Evolutionary conservation across 2,797 vertebrate species (phyloP).

Genomic region (Peromyscus aztecus): DNA sequence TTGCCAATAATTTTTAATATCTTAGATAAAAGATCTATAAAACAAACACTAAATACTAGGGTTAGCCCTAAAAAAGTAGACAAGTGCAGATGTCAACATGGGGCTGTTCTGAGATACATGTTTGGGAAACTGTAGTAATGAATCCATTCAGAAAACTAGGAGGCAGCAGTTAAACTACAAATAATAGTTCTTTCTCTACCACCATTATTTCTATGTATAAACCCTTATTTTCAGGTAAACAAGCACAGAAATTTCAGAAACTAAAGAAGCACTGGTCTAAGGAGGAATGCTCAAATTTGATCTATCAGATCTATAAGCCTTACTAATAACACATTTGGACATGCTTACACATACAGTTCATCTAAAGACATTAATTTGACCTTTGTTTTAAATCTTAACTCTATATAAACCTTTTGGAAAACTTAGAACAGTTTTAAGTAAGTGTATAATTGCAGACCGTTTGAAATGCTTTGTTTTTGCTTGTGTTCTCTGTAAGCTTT

Average conservation of each 20-base stretch:
- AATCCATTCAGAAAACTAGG: slow-evolving; percentile 46
- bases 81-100: background rate
- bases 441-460: slow-evolving; percentile 77
- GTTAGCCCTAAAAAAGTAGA: slow-evolving; percentile 43
- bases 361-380: slow-evolving; percentile 58
- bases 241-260: slow-evolving; percentile 41
- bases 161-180: slow-evolving; percentile 52
- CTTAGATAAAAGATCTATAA: slow-evolving; percentile 44
- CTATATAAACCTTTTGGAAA: slow-evolving; percentile 69
- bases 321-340: slow-evolving; percentile 43
- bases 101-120: slow-evolving; percentile 5
- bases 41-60: slow-evolving; percentile 20
- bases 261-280: slow-evolving; percentile 57
- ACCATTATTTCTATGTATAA: background rate
- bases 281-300: slow-evolving; percentile 50
- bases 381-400: slow-evolving; percentile 67
- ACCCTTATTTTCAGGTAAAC: slow-evolving; percentile 34
- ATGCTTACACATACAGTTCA: background rate
- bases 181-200: slow-evolving; percentile 39
- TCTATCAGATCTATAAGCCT: slow-evolving; percentile 40
- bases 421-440: slow-evolving; percentile 56
- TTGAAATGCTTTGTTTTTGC: slow-evolving; percentile 88
- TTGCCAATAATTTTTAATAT: slow-evolving; percentile 49
- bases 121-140: slow-evolving; percentile 20
- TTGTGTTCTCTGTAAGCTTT: slow-evolving; percentile 88